Evolutionary conservation across 2,797 vertebrate genomes (phyloP).

Genomic region (Cynodonichthys magdalenae): DNA sequence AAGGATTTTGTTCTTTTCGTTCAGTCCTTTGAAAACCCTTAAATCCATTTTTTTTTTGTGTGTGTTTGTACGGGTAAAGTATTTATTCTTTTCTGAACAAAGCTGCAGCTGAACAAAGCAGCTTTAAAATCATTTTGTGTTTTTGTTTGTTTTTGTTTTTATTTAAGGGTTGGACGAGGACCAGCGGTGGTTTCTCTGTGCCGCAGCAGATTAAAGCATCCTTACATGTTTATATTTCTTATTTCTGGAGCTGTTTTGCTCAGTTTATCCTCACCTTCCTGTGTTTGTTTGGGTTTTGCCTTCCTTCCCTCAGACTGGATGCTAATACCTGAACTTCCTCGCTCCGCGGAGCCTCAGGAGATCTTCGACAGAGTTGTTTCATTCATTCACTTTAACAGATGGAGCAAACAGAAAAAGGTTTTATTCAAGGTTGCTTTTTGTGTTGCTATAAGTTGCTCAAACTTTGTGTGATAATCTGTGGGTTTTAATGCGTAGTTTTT

Average conservation of each 20-base stretch:
- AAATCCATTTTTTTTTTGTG: not conserved
- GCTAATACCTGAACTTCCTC: conserved; percentile 59
- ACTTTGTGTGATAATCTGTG: no score
- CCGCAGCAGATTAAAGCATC: conserved; percentile 8
- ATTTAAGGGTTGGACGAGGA: no score
- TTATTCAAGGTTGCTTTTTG: conserved; percentile 1
- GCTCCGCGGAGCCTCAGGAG: conserved; percentile 38
- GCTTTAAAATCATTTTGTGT: no score
- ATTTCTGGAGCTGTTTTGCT: conserved; percentile 31
- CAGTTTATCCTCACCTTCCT: conserved; percentile 44
- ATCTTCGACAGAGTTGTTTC: conserved; percentile 35
- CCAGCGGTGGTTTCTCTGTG: not conserved
- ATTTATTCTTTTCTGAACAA: not conserved
- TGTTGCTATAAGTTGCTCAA: not conserved
- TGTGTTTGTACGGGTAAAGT: not conserved
- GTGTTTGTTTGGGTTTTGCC: conserved; percentile 9
- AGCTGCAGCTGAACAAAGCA: not conserved
- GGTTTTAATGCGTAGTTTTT: no score
- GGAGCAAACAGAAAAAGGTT: conserved; percentile 4
- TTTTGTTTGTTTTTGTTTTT: no score
- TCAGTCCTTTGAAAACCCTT: not conserved
- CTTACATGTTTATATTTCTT: not conserved
- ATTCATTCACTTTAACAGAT: conserved; percentile 31
- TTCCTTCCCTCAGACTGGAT: conserved; percentile 36
- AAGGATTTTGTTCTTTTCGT: not conserved